These are phyloP conservation scores for Lottia gigantea DNA, from an alignment of 2,888 invertebrate species.

Conservation along the genomic window DNA sequence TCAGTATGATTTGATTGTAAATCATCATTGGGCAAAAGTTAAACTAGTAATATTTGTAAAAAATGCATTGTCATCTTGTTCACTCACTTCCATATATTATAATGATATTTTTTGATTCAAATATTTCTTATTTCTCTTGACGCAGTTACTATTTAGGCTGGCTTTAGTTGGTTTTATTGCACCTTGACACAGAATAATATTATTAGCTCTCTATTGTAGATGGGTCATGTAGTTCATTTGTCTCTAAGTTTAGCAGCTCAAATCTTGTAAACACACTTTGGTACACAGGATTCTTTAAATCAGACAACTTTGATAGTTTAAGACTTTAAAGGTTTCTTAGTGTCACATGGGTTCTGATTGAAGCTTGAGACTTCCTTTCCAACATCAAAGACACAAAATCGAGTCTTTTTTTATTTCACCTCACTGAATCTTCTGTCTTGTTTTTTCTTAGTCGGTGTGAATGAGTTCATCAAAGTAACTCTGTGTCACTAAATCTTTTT, in stretches of 20 bases:
- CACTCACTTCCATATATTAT: too few relatives aligned
- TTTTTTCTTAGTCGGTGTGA: too few relatives aligned
- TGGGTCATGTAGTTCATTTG: slow-evolving; percentile 1
- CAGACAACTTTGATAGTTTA: slow-evolving; percentile 8
- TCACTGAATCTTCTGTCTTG: not conserved
- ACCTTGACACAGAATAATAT: too few relatives aligned
- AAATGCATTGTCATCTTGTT: too few relatives aligned
- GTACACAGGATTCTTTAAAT: slow-evolving; percentile 24
- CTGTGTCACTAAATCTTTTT: not conserved
- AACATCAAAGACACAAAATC: not conserved
- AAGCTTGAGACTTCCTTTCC: not conserved
- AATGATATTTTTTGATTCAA: too few relatives aligned
- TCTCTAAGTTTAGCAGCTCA: slow-evolving; percentile 19
- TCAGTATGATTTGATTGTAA: too few relatives aligned
- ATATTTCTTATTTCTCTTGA: too few relatives aligned
- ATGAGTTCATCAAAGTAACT: not conserved
- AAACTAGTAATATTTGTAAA: too few relatives aligned
- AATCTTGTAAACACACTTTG: slow-evolving; percentile 25
- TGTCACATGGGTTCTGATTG: slow-evolving; percentile 1
- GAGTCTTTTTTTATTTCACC: not conserved
- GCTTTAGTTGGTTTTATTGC: too few relatives aligned
- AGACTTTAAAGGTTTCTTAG: slow-evolving; percentile 1
- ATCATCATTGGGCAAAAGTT: too few relatives aligned
- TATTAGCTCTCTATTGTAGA: not conserved
- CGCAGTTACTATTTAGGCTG: too few relatives aligned